Percentiles rank a stretch among this genome's conserved stretches.
phyloP scores from a whole-genome alignment of 2,113 vertebrate genomes.

The Ictalurus furcatus region DNA sequence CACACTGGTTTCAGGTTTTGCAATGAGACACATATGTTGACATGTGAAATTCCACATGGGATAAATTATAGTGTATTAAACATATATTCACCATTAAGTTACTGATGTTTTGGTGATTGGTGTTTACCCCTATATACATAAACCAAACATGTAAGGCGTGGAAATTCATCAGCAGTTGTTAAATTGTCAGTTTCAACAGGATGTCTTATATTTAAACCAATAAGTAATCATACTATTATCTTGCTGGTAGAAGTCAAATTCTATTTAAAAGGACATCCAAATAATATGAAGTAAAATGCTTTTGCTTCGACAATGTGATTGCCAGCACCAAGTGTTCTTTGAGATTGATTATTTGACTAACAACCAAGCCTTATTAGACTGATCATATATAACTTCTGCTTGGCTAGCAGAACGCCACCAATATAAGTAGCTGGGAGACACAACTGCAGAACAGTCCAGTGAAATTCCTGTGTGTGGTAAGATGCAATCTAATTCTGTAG shows the following conservation, averaged over 20 bases:
- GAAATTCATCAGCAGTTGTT: neutral
- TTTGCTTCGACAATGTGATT: neutral
- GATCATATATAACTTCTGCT: slow-evolving; percentile 34
- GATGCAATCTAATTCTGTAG: neutral
- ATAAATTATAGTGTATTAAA: neutral
- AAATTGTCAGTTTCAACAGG: neutral
- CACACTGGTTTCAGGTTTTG: slow-evolving; percentile 12
- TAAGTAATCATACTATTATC: neutral
- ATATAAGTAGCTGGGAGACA: slow-evolving; percentile 26
- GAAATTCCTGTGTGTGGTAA: slow-evolving; percentile 30
- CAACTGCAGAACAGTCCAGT: slow-evolving; percentile 14
- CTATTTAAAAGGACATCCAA: neutral
- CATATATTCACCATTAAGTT: slow-evolving; percentile 1
- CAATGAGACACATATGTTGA: neutral
- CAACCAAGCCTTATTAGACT: slow-evolving; percentile 25
- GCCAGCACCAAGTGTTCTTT: neutral
- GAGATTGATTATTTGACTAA: neutral
- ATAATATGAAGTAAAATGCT: neutral
- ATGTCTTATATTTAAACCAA: neutral
- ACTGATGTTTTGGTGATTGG: neutral
- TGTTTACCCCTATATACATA: neutral
- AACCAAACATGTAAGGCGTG: neutral
- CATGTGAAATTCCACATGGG: slow-evolving; percentile 2
- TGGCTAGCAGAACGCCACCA: slow-evolving; percentile 13
- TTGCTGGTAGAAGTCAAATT: neutral